Percentiles rank a stretch among this genome's conserved stretches.
Conservation (phyloP, 2,113 vertebrate species). For the Plotosus lineatus region DNA sequence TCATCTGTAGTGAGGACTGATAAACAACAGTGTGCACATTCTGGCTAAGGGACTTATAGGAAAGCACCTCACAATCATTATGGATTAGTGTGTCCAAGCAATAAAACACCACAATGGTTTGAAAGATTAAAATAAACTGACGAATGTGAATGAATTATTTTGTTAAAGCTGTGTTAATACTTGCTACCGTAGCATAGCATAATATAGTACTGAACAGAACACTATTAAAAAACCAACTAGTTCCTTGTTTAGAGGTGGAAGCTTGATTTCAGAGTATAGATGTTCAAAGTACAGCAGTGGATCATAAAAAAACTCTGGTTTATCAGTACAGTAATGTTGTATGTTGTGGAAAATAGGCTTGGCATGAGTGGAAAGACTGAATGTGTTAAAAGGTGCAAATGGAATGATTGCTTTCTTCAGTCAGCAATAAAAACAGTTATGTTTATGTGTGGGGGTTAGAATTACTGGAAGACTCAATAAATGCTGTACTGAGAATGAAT, state of each 20-base stretch:
- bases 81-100: not conserved
- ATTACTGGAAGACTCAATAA: not conserved
- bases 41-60: constrained; percentile 24
- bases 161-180: not conserved
- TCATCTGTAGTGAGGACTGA: constrained; percentile 33
- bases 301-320: constrained; percentile 20
- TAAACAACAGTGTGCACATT: constrained; percentile 30
- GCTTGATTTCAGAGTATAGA: constrained; percentile 16
- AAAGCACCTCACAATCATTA: constrained; percentile 16
- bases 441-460: not conserved
- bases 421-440: not conserved
- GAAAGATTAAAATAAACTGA: not conserved
- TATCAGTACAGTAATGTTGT: constrained; percentile 27
- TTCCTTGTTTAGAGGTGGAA: constrained; percentile 20
- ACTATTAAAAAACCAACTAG: not conserved
- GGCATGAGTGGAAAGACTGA: constrained; percentile 1
- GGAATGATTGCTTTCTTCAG: not conserved
- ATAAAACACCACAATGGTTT: constrained; percentile 2
- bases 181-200: not conserved
- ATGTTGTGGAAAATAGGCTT: constrained; percentile 25
- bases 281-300: constrained; percentile 36
- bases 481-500: not conserved
- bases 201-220: not conserved
- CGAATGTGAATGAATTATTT: constrained; percentile 4
- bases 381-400: not conserved